These are phyloP conservation scores for Scomber scombrus DNA, from an alignment of 2,113 vertebrate species.

Conservation along the genomic window DNA sequence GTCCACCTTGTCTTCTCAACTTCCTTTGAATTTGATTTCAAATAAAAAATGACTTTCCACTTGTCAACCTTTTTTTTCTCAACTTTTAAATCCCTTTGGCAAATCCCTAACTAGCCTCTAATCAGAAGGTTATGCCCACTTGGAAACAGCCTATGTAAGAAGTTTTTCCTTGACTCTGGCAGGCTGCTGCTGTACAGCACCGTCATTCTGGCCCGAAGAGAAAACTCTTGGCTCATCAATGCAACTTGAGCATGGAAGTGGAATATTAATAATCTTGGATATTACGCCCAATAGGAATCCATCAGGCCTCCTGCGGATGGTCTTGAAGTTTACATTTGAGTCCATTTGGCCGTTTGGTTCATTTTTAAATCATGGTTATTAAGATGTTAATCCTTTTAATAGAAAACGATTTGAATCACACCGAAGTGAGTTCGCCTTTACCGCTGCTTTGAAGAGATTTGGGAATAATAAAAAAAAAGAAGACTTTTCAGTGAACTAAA, in stretches of 20 bases:
- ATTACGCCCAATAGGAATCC: constrained; percentile 24
- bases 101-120: constrained; percentile 46
- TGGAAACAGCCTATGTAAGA: constrained; percentile 54
- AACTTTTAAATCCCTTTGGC: constrained; percentile 57
- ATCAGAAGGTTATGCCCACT: constrained; percentile 61
- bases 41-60: constrained; percentile 14
- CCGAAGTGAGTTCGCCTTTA: neutral
- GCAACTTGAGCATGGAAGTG: constrained; percentile 33
- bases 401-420: neutral
- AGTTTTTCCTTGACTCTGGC: constrained; percentile 48
- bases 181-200: constrained; percentile 53
- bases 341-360: constrained; percentile 8
- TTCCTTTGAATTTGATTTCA: constrained; percentile 32
- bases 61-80: constrained; percentile 48
- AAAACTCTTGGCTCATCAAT: constrained; percentile 58
- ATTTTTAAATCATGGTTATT: neutral
- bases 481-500: neutral
- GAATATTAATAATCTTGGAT: constrained; percentile 52
- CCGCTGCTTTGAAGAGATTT: neutral
- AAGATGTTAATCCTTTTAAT: constrained; percentile 3
- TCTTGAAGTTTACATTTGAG: constrained; percentile 21
- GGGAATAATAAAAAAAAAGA: neutral
- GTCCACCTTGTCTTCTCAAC: neutral
- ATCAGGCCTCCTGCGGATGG: constrained; percentile 16
- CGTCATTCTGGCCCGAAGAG: constrained; percentile 45